Evolutionary conservation across 2,797 vertebrate genomes (phyloP), one percentile per base, ranked within the genome.

Genomic region (Pipistrellus kuhlii): DNA sequence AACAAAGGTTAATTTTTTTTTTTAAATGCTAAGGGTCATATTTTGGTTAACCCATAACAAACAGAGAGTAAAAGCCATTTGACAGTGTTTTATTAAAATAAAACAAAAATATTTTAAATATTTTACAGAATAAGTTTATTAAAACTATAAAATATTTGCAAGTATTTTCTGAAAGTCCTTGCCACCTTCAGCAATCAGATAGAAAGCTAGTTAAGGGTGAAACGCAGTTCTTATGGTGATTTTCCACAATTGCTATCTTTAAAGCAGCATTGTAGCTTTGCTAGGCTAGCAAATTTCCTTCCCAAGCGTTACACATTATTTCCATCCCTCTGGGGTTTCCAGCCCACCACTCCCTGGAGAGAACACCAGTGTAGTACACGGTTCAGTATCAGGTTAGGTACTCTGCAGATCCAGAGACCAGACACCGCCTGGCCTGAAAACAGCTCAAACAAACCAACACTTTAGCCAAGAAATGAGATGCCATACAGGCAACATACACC

Each of bases 1-100:
- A 82, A 23, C 6, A 48, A 78, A 88, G 15, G 23, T 83, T 92
- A 69, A 90, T 91, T n/a, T 76, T 68, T n/a, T 76, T 68, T 84
- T 73, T 51, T 30, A 44, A 88, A 51, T 23, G 4, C 8, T 21
- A 71, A 41, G 53, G 66, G 9, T 89, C 51, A 85, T 68, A 64
- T 73, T 88, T 30, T 93, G 77, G 10, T 66, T 89, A 91, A 94
- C 69, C 68, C 35, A 2, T 35, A 8, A 78, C 51, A 69, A 32
- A 68, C 3, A 85, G 75, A 53, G 13, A 94, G 41, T 84, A 83
- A 44, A 94, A 88, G 17, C 14, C 13, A 82, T 69, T 72, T 93
- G 41, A 53, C 91, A 90, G 48, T 48, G 1, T n/a, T 78, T 84
- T 17, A 75, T 41, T 78, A 66, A 80, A 94, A 25, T 38, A 18